phyloP scores from a whole-genome alignment of 1,140 invertebrate species.

The Oryzaephilus surinamensis region DNA sequence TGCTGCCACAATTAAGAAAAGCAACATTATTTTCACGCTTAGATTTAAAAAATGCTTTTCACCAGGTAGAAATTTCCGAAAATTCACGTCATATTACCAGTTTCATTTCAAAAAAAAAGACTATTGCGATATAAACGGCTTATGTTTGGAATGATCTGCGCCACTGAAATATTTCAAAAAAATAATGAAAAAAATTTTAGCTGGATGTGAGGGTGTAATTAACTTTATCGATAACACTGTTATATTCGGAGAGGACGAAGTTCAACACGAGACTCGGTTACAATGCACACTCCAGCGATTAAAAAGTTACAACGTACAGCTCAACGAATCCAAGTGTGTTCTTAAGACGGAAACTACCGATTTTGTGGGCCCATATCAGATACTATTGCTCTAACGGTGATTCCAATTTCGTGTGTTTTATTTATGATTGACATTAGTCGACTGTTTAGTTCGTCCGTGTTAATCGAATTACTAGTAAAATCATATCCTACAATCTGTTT shows the following conservation, averaged over 20 bases:
- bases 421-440: not conserved
- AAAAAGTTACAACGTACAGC: conserved; percentile 12
- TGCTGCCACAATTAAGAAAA: not conserved
- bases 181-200: no score
- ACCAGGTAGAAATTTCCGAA: no score
- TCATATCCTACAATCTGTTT: conserved; percentile 4
- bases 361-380: conserved; percentile 3
- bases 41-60: no score
- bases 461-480: not conserved
- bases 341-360: conserved; percentile 5
- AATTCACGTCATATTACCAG: no score
- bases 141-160: no score
- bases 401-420: not conserved
- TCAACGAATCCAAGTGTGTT: conserved; percentile 24
- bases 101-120: no score
- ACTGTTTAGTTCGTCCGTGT: not conserved
- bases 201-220: not conserved
- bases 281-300: conserved; percentile 4
- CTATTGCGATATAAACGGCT: no score
- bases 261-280: conserved; percentile 4
- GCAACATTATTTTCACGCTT: no score
- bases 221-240: conserved; percentile 5
- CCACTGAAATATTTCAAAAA: no score
- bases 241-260: conserved; percentile 2
- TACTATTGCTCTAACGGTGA: not conserved